Conservation (phyloP, 2,797 vertebrate genomes). For the Xenops minutus region DNA sequence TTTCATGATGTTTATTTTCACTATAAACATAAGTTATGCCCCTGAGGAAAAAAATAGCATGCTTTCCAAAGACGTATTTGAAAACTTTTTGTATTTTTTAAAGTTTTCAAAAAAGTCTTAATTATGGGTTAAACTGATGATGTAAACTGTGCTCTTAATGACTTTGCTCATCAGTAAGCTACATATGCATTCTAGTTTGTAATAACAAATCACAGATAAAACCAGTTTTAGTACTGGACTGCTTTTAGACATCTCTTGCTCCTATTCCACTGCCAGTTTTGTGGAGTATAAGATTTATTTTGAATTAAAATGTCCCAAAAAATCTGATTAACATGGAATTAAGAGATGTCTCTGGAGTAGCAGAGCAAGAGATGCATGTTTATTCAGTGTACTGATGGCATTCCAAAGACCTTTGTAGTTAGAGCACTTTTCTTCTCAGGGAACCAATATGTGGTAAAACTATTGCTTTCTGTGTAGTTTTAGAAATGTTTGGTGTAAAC, state of each 20-base stretch:
- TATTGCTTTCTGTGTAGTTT: not conserved
- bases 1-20: conserved; percentile 6
- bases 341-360: not conserved
- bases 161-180: not conserved
- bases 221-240: not conserved
- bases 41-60: not conserved
- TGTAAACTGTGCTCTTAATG: not conserved
- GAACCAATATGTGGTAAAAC: conserved; percentile 8
- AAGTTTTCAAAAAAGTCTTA: not conserved
- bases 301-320: not conserved
- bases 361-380: not conserved
- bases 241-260: not conserved
- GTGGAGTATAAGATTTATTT: not conserved
- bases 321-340: not conserved
- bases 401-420: conserved; percentile 51
- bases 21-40: conserved; percentile 11
- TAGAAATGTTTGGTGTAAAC: not conserved
- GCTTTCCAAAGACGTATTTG: conserved; percentile 13
- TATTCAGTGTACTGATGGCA: not conserved
- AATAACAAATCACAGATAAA: not conserved
- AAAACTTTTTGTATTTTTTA: not conserved
- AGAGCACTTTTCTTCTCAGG: conserved; percentile 60
- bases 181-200: not conserved
- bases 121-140: not conserved
- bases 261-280: not conserved